Evolutionary conservation across 2,797 vertebrate genomes (phyloP).

Genomic region (Rhabdomys pumilio): DNA sequence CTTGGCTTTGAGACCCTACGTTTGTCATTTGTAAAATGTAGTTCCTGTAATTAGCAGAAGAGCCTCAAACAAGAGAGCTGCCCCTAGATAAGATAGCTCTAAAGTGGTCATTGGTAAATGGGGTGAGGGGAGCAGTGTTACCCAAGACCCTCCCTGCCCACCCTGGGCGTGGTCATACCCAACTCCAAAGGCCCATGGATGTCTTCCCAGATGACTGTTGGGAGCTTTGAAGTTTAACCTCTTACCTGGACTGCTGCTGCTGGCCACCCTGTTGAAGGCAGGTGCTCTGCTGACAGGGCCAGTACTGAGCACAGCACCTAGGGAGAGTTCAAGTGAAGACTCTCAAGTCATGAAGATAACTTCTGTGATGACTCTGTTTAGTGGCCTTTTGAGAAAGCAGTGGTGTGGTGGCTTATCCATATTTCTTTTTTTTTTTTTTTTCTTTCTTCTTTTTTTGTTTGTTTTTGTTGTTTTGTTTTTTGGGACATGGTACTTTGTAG

Average conservation of each 20-base stretch:
- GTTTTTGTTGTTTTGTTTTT: background rate
- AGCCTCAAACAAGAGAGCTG: background rate
- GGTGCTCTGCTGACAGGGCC: background rate
- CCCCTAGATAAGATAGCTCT: background rate
- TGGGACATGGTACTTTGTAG: background rate
- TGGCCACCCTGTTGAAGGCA: background rate
- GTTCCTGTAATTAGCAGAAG: background rate
- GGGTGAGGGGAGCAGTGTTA: background rate
- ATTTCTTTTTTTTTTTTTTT: background rate
- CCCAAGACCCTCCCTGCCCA: background rate
- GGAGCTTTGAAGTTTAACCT: background rate
- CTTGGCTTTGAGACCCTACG: background rate
- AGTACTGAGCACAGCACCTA: background rate
- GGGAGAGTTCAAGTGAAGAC: background rate
- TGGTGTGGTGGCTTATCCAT: background rate
- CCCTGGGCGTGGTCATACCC: background rate
- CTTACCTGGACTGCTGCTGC: background rate
- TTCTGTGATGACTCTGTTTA: background rate
- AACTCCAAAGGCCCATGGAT: background rate
- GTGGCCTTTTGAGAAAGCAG: constrained; percentile 14
- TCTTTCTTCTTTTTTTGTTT: background rate
- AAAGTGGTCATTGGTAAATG: background rate
- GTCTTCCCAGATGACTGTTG: background rate
- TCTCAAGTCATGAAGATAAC: background rate
- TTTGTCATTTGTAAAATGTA: background rate